A percentile compares a stretch with the other conserved stretches of the same genome.
Evolutionary conservation across 2,113 vertebrate species (phyloP).

Genomic region (Tamias sibiricus): DNA sequence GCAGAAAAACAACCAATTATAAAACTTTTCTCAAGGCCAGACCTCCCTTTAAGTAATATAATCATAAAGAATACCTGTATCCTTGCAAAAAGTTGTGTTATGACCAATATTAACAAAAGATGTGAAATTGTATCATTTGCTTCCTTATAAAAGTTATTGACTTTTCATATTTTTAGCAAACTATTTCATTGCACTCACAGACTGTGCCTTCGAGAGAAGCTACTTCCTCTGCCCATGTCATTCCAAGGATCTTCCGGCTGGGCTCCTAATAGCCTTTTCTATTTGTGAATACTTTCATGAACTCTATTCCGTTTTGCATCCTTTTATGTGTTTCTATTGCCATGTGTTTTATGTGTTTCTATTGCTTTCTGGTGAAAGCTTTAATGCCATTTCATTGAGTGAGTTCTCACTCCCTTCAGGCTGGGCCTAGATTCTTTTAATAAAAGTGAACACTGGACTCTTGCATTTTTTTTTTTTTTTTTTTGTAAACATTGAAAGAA

Average conservation of each 20-base stretch:
- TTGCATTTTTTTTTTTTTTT: background rate
- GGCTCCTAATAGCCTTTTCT: background rate
- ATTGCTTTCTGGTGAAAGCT: background rate
- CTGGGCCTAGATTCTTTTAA: background rate
- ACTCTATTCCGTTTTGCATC: background rate
- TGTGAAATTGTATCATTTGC: constrained; percentile 6
- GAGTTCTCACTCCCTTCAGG: background rate
- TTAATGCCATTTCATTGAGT: background rate
- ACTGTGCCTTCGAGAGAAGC: background rate
- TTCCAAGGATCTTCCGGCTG: background rate
- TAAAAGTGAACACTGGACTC: accelerated
- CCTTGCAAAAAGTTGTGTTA: background rate
- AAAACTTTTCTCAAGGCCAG: constrained; percentile 34
- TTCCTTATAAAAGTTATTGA: background rate
- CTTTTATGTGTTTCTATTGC: background rate
- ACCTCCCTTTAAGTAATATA: constrained; percentile 15
- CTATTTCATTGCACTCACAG: background rate
- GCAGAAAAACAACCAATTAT: constrained; percentile 62
- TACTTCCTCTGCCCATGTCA: background rate
- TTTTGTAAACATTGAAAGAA: background rate
- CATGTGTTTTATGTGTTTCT: background rate
- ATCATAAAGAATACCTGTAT: background rate
- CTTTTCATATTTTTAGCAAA: background rate
- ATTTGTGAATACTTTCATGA: background rate
- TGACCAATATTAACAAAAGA: constrained; percentile 1